Percentiles rank a stretch among this genome's conserved stretches.
phyloP scores from a whole-genome alignment of 2,888 invertebrate genomes.

The Drosophila nr. perissopoda region DNA sequence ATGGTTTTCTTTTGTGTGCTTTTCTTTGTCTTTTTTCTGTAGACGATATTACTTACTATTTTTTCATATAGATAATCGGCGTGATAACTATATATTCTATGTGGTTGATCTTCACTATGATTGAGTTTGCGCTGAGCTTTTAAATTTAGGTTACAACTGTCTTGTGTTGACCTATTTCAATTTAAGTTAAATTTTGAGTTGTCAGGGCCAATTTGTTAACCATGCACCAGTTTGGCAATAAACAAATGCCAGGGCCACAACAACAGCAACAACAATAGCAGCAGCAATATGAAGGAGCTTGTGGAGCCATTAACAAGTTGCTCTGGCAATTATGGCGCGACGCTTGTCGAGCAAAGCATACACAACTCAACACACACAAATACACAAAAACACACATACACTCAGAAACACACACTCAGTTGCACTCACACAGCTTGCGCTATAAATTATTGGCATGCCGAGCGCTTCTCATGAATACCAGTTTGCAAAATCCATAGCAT shows the following conservation, averaged over 20 bases:
- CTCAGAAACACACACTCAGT: slow-evolving; percentile 2
- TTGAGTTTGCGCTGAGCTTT: background rate
- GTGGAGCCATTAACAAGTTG: slow-evolving; percentile 62
- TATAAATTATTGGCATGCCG: slow-evolving; percentile 63
- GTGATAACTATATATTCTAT: background rate
- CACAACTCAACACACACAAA: slow-evolving; percentile 33
- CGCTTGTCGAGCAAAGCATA: slow-evolving; percentile 50
- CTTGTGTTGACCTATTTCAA: slow-evolving; percentile 18
- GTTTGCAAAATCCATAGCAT: slow-evolving; percentile 47
- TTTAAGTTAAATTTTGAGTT: slow-evolving; percentile 39
- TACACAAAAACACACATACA: slow-evolving; percentile 9
- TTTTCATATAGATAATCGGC: background rate
- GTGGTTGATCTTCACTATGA: background rate
- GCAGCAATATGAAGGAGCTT: slow-evolving; percentile 36
- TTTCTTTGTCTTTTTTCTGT: background rate
- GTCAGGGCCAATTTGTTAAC: slow-evolving; percentile 44
- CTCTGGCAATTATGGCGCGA: slow-evolving; percentile 58
- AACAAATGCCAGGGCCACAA: slow-evolving; percentile 36
- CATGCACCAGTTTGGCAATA: slow-evolving; percentile 40
- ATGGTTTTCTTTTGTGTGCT: slow-evolving; percentile 2
- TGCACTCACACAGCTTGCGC: slow-evolving; percentile 21
- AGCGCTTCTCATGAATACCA: slow-evolving; percentile 51
- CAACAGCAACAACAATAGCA: slow-evolving; percentile 9
- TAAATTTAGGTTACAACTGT: background rate
- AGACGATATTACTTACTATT: background rate